Evolutionary conservation across 2,113 vertebrate species (phyloP), one percentile per base, ranked within the genome.

Genomic region (Antennarius striatus): DNA sequence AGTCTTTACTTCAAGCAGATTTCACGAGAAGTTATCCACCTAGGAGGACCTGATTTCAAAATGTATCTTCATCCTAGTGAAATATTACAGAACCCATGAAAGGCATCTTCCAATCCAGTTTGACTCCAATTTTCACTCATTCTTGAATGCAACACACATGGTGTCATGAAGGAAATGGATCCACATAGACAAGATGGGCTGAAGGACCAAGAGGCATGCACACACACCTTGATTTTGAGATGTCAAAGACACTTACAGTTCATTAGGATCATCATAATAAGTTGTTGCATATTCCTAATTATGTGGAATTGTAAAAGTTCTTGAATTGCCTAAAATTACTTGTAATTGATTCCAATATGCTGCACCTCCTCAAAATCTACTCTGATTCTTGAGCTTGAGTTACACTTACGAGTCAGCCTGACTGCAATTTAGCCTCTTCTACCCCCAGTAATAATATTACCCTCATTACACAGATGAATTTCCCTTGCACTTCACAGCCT

Each of bases 391-490:
- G 13, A 39, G 56, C 51, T 63, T 40, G 52, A 73, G 68, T 67
- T 63, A 70, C 56, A 52, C 60, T 77, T 68, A 16, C 32, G 11
- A 79, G 22, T 45, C n/a, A 1, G 39, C 61, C 62, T 49, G 1
- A 3, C 50, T 69, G 53, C 68, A 71, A 71, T 80, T 71, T 65
- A 71, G 52, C 59, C 60, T 58, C 62, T 1, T 30, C 49, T 49
- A 10, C 45, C 59, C 22, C 6, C 11, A 42, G 64, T 71, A 66
- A 73, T 64, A 77, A 67, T 80, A 75, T 77, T 70, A 79, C 69
- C 47, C 15, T 72, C 62, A 71, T 88, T 75, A 81, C 74, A 75
- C 68, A 83, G 59, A 83, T 80, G 65, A 80, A 56, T 73, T 56
- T 81, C 81, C 55, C 48, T 14, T 71, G 14, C 61, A 63, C 73